Evolutionary conservation across 2,888 invertebrate species (phyloP).

Genomic region (Diogma glabrata): DNA sequence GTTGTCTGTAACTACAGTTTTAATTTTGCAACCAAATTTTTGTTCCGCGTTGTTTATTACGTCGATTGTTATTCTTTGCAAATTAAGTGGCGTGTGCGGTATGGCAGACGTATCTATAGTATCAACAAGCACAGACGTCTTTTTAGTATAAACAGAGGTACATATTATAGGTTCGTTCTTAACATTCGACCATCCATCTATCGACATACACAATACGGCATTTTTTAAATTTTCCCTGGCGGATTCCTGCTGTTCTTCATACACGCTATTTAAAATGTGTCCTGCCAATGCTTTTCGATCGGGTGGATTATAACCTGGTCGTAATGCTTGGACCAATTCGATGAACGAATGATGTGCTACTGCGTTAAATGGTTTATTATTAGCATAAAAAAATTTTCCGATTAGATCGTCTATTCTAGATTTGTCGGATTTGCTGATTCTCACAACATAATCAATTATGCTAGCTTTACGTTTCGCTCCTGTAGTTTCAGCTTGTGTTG

Average conservation of each 20-base stretch:
- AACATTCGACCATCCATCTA: not conserved
- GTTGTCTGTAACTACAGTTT: not conserved
- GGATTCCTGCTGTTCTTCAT: not conserved
- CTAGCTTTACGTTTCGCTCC: too few relatives aligned
- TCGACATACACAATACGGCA: not conserved
- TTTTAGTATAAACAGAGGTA: too few relatives aligned
- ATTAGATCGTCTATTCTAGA: too few relatives aligned
- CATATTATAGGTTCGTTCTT: not conserved
- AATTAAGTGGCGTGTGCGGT: not conserved
- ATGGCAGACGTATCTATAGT: not conserved
- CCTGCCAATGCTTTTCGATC: too few relatives aligned
- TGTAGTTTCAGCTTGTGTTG: too few relatives aligned
- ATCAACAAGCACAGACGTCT: too few relatives aligned
- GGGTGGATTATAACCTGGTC: not conserved
- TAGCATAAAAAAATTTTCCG: not conserved
- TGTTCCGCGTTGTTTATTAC: not conserved
- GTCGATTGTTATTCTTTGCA: not conserved
- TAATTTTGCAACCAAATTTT: not conserved
- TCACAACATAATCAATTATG: too few relatives aligned
- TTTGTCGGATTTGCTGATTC: too few relatives aligned
- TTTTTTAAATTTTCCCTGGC: not conserved
- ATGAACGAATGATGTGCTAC: not conserved
- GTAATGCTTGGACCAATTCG: not conserved
- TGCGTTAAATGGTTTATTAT: not conserved
- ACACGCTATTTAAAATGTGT: too few relatives aligned